phyloP scores from a whole-genome alignment of 2,113 vertebrate genomes.

The Calyptomena viridis region DNA sequence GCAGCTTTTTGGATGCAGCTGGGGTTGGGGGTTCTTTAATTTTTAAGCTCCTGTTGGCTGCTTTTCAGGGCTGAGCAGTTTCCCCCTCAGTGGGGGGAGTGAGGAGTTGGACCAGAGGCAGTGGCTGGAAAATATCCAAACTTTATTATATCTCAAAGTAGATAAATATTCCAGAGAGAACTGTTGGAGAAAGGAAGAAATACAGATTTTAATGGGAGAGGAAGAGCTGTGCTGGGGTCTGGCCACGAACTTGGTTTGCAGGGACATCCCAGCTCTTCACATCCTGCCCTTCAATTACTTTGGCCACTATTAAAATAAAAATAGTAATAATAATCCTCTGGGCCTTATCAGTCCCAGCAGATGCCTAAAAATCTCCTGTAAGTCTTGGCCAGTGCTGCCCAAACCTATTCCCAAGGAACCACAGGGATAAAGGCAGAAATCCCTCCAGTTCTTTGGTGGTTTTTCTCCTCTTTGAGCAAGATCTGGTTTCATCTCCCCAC shows the following conservation, averaged over 20 bases:
- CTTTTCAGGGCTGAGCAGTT: neutral
- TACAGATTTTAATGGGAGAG: neutral
- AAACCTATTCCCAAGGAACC: neutral
- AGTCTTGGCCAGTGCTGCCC: fast-evolving
- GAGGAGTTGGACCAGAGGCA: neutral
- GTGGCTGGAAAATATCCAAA: neutral
- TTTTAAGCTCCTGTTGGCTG: neutral
- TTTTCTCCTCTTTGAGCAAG: neutral
- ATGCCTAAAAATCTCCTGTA: neutral
- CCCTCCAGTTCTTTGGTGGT: neutral
- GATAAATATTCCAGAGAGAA: neutral
- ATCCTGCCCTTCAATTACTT: neutral
- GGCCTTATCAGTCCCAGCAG: neutral
- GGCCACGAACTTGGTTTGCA: neutral
- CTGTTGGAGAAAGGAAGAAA: neutral
- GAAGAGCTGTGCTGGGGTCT: neutral
- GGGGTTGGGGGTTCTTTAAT: neutral
- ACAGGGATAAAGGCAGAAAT: neutral
- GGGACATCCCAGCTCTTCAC: too few relatives aligned
- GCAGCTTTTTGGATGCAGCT: neutral
- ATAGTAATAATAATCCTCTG: neutral
- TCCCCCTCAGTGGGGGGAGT: fast-evolving
- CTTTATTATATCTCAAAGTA: neutral
- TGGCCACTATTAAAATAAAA: neutral
- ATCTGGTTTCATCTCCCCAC: neutral